Percentiles rank a stretch among this genome's conserved stretches.
These are phyloP conservation scores for Plumapathes pennacea DNA, from an alignment of 92 coral and sea anemone species.

Conservation along the genomic window DNA sequence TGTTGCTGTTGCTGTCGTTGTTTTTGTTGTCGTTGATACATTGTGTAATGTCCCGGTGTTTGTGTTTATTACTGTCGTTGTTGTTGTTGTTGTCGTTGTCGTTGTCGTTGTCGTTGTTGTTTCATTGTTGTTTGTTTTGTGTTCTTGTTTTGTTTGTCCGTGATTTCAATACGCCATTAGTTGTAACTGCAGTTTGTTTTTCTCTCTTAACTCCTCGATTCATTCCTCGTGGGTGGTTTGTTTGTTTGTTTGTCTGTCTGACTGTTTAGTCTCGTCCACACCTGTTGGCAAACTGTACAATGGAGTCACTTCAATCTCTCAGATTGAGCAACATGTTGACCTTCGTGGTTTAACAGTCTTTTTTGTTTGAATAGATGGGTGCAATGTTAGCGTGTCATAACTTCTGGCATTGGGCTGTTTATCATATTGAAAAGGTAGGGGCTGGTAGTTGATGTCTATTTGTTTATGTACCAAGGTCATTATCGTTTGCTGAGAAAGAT, in stretches of 20 bases:
- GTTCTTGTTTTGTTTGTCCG: too few relatives aligned
- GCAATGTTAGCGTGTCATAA: conserved; percentile 94
- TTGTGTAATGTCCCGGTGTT: not conserved
- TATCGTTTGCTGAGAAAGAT: too few relatives aligned
- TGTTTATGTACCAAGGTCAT: too few relatives aligned
- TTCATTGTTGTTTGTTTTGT: too few relatives aligned
- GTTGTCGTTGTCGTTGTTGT: not conserved
- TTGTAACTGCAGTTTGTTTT: too few relatives aligned
- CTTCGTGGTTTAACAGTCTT: not conserved
- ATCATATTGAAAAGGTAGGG: conserved; percentile 90
- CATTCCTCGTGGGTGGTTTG: too few relatives aligned
- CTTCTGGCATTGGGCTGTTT: conserved; percentile 98
- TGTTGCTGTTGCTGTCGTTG: not conserved
- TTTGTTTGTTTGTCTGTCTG: too few relatives aligned
- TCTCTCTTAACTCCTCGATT: too few relatives aligned
- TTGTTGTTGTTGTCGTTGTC: not conserved
- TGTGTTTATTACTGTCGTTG: not conserved
- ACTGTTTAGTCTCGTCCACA: too few relatives aligned
- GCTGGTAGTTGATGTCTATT: too few relatives aligned
- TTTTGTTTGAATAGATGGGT: conserved; percentile 58
- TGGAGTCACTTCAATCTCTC: not conserved
- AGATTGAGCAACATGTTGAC: too few relatives aligned
- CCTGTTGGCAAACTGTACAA: not conserved
- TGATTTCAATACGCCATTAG: too few relatives aligned
- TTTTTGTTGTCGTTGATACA: not conserved